phyloP scores from a whole-genome alignment of 2,888 invertebrate species.

The Hemaris fuciformis region DNA sequence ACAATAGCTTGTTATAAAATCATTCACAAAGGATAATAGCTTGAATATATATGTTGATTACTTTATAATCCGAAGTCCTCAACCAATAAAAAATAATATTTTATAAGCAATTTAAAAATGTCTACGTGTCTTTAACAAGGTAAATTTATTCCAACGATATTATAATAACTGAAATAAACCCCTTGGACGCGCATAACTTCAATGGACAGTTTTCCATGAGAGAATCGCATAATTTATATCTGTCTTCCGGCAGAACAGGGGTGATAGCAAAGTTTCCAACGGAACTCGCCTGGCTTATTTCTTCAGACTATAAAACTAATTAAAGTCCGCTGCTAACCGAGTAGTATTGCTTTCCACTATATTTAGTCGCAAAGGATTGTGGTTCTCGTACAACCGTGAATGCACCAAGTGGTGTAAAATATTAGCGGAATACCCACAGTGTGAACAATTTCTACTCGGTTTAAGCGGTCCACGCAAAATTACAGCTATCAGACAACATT shows the following conservation, averaged over 20 bases:
- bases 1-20: too few relatives aligned
- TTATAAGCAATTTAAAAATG: neutral
- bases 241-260: neutral
- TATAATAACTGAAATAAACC: neutral
- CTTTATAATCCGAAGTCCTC: too few relatives aligned
- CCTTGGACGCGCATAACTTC: neutral
- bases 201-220: neutral
- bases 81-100: too few relatives aligned
- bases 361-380: neutral
- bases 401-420: neutral
- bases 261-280: neutral
- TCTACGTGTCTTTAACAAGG: too few relatives aligned
- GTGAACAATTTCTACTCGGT: too few relatives aligned
- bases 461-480: neutral
- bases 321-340: neutral
- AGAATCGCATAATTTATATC: constrained; percentile 7
- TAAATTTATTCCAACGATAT: neutral
- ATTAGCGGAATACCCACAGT: neutral
- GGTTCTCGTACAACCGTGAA: neutral
- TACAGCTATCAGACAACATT: neutral
- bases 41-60: too few relatives aligned
- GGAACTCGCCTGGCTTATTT: neutral
- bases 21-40: too few relatives aligned
- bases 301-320: constrained; percentile 8
- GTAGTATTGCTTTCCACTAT: constrained; percentile 7